Conservation (phyloP, 2,113 vertebrate genomes). For the Carassius auratus region DNA sequence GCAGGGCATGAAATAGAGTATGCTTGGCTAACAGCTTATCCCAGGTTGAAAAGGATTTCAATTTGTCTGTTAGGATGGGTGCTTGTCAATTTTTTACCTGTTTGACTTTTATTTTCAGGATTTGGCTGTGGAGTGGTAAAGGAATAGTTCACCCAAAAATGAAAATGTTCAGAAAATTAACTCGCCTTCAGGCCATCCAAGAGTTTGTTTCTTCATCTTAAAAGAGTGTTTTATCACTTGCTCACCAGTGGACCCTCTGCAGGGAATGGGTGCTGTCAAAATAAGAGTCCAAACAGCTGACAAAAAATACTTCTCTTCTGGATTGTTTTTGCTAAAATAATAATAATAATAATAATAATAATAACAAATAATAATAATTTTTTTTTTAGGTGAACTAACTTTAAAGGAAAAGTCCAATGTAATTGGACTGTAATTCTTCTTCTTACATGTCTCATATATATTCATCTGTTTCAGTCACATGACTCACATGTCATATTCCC, state of each 20-base stretch:
- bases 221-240: background rate
- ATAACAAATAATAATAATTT: no score
- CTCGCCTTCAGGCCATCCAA: background rate
- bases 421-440: background rate
- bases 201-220: background rate
- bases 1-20: constrained; percentile 60
- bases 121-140: constrained; percentile 28
- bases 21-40: constrained; percentile 52
- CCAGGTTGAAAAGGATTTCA: constrained; percentile 55
- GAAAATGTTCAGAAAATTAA: background rate
- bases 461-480: background rate
- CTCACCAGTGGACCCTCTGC: background rate
- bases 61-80: constrained; percentile 53
- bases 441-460: background rate
- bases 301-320: background rate
- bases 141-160: constrained; percentile 8
- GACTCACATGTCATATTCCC: background rate
- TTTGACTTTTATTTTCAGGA: constrained; percentile 45
- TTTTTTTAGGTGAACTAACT: background rate
- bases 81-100: constrained; percentile 55
- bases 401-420: constrained; percentile 16
- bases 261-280: background rate
- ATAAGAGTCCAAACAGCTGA: background rate
- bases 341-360: no score
- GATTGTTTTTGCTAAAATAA: background rate